Evolutionary conservation across 2,888 invertebrate species (phyloP), one percentile per base, ranked within the genome.

Genomic region (Timema podura): DNA sequence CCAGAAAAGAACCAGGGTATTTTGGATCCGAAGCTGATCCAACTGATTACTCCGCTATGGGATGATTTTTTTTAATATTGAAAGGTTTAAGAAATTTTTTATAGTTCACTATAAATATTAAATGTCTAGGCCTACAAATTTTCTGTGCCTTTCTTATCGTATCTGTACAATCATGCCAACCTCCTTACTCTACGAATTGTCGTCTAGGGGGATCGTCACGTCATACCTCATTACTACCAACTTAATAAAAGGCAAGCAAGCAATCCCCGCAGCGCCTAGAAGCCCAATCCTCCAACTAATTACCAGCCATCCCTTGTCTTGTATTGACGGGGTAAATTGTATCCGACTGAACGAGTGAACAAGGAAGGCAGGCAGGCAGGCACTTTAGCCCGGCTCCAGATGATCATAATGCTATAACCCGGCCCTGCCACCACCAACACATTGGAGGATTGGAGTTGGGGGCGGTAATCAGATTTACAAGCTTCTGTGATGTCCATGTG

Each of bases 401-500:
- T 30, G 30, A 30, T 30, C 30, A 30, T 30, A 30, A 30, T 30
- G 30, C 30, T 30, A 30, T 30, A 30, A 30, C 30, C 30, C 30
- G 30, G 30, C 30, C 30, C 30, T 30, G 30, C 30, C 30, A 30
- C 30, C 30, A 30, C 30, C 30, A 30, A 30, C 30, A 3, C 30
- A 30, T 30, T 10, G 61, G 61, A 11, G 30, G 44, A 57, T 9
- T 9, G 61, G 61, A 45, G 59, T 8, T 7, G 30, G 30, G 59
- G 61, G 61, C 11, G 6, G 30, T 61, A 61, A 61, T 61, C 61
- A 45, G 61, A 61, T 61, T 61, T 44, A 45, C 61, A 45, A 45
- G 61, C 61, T 45, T 61, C 30, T 61, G 30, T 61, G 45, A 61
- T 61, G 61, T 61, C 61, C 61, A 61, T 61, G 61, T 61, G 61